Base-by-base conservation (phyloP, 1,140 invertebrate genomes). In the Aphidius ervi region DNA sequence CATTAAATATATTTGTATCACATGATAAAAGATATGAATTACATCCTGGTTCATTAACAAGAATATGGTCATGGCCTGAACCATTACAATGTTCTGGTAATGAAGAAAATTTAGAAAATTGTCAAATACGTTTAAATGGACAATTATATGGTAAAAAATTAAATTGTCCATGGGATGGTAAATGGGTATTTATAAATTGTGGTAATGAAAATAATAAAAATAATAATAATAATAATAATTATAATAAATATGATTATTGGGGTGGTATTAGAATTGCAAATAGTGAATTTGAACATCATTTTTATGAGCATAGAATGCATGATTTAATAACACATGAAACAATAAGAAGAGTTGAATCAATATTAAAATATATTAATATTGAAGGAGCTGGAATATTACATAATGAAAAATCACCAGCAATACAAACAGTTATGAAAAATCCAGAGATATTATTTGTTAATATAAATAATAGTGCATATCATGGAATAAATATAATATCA, bases 381-480 rank as follows among this genome's bases (percentile, higher is more conserved):
- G 85, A 87, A 42, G 94, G 95, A n/a, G 98, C 97, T 52, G 98
- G 96, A 16, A 90, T 98, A 56, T 80, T 98, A 8, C 98, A 99
- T 70, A 95, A 94, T 70, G 93, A 98, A 80, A 96, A 93, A 77
- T 90, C 89, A 4, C 90, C 95, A 0, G 95, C 97, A 4, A 81
- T 99, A 47, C 92, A 98, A 74, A 87, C 90, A 31, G 88, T 97
- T 41, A 86, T 88, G 70, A 92, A 88, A 69, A 92, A 91, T 66
- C 95, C 96, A 0, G 80, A 79, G 20, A 87, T 98, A 50, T 84
- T 85, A 56, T 87, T 89, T 64, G 88, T 99, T 0, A 92, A 91
- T 61, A 88, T 99, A 23, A 86, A 83, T 6, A 83, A 89, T 58
- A 91, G 90, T 64, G 95, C 95, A 42, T 90, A 90, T 70, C 92